Percentiles rank a stretch among this genome's conserved stretches.
Evolutionary conservation across 2,888 invertebrate genomes (phyloP).

Genomic region (Disparrhopalites patrizii): DNA sequence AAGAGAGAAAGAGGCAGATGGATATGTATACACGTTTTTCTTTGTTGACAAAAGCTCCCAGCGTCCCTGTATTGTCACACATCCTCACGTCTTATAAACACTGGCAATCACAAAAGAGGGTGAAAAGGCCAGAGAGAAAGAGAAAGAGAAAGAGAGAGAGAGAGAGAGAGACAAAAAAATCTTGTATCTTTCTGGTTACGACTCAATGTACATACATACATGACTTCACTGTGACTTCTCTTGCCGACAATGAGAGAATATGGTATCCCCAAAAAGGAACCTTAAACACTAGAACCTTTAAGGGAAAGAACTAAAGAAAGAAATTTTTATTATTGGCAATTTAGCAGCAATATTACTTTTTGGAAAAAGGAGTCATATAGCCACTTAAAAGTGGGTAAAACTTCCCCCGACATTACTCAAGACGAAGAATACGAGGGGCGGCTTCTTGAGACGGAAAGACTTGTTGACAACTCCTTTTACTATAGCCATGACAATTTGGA

Average conservation of each 20-base stretch:
- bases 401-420: constrained; percentile 32
- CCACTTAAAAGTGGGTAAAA: too few species aligned
- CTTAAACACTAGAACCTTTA: too few species aligned
- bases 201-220: too few species aligned
- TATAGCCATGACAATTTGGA: constrained; percentile 14
- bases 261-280: too few species aligned
- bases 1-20: too few species aligned
- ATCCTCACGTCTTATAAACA: not conserved
- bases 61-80: too few species aligned
- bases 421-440: constrained; percentile 12
- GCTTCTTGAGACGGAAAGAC: constrained; percentile 3
- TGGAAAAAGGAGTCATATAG: too few species aligned
- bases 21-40: not conserved
- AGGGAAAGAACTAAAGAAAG: not conserved
- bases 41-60: not conserved
- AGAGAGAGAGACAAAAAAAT: too few species aligned
- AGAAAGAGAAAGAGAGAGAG: too few species aligned
- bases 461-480: constrained; percentile 36
- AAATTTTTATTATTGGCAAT: constrained; percentile 36
- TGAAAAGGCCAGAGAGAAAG: not conserved
- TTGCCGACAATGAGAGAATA: too few species aligned
- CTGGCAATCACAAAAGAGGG: not conserved
- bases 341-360: constrained; percentile 26
- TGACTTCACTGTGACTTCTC: too few species aligned
- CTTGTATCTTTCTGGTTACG: too few species aligned